These are phyloP conservation scores for Limanda limanda DNA, from an alignment of 2,113 vertebrate genomes.

Conservation along the genomic window DNA sequence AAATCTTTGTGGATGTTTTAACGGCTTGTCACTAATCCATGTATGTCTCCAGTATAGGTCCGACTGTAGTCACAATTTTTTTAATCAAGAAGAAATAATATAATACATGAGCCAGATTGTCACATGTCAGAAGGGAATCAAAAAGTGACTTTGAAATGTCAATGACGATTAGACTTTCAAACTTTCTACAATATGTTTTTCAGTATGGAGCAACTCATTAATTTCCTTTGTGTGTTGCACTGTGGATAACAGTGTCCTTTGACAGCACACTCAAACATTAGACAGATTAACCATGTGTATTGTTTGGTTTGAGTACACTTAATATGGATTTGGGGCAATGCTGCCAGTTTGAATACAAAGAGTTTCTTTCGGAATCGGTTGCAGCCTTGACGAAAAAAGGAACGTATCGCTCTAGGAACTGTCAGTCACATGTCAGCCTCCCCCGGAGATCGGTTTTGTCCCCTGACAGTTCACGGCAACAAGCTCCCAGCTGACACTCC, in stretches of 20 bases:
- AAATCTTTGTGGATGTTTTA: too few relatives aligned
- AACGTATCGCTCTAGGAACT: conserved; percentile 24
- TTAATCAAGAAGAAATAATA: not conserved
- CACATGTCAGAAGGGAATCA: not conserved
- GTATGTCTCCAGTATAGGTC: too few relatives aligned
- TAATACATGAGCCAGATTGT: not conserved
- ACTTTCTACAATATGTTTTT: not conserved
- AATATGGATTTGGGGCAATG: conserved; percentile 3
- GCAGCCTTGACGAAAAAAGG: not conserved
- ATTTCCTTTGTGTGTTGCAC: not conserved
- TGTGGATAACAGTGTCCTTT: conserved; percentile 1
- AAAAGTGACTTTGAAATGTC: too few relatives aligned
- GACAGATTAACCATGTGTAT: not conserved
- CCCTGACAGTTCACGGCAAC: conserved; percentile 40
- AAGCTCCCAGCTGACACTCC: conserved; percentile 23
- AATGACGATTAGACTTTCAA: not conserved
- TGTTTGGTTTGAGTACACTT: not conserved
- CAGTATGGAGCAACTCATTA: not conserved
- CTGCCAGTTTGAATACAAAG: not conserved
- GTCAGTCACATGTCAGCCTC: conserved; percentile 25
- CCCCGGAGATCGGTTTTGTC: conserved; percentile 24
- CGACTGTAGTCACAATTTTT: not conserved
- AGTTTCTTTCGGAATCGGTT: not conserved
- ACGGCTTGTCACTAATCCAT: not conserved
- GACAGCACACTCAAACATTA: conserved; percentile 7